These are phyloP conservation scores for Oncorhynchus kisutch DNA, from an alignment of 2,113 vertebrate species.

Conservation along the genomic window DNA sequence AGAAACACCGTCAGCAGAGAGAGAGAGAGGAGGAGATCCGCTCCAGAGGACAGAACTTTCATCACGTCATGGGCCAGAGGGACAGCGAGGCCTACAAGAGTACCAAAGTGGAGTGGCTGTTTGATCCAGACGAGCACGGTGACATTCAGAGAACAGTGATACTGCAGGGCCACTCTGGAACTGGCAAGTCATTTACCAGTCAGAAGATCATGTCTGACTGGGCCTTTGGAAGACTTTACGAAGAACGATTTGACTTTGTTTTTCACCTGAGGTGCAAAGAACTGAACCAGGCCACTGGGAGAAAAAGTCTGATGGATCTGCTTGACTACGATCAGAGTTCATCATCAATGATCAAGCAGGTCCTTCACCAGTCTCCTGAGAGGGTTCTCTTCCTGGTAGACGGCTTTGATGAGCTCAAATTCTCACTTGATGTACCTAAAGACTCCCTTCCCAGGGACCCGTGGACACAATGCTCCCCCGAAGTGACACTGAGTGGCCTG, in stretches of 20 bases:
- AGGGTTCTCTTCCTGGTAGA: conserved; percentile 63
- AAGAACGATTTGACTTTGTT: conserved; percentile 47
- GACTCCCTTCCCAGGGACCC: conserved; percentile 23
- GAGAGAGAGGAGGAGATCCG: conserved; percentile 30
- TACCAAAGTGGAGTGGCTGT: conserved; percentile 13
- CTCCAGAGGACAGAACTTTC: conserved; percentile 5
- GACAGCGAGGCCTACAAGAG: background rate
- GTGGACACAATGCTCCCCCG: conserved; percentile 17
- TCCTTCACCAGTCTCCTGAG: conserved; percentile 40
- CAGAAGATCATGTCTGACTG: conserved; percentile 67
- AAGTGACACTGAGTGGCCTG: conserved; percentile 52
- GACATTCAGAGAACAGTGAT: conserved; percentile 48
- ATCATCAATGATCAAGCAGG: background rate
- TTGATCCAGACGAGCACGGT: background rate
- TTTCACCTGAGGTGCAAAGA: conserved; percentile 69
- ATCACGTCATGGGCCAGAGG: background rate
- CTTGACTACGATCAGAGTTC: conserved; percentile 38
- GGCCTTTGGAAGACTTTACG: conserved; percentile 30
- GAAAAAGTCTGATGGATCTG: conserved; percentile 53
- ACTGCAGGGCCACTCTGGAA: conserved; percentile 66
- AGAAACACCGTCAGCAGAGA: conserved; percentile 18
- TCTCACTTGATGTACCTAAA: background rate
- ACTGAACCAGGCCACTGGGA: background rate
- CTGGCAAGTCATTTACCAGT: conserved; percentile 66
- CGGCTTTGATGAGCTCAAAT: conserved; percentile 60